phyloP scores from a whole-genome alignment of 2,113 vertebrate species.

The Oreochromis tanganicae region DNA sequence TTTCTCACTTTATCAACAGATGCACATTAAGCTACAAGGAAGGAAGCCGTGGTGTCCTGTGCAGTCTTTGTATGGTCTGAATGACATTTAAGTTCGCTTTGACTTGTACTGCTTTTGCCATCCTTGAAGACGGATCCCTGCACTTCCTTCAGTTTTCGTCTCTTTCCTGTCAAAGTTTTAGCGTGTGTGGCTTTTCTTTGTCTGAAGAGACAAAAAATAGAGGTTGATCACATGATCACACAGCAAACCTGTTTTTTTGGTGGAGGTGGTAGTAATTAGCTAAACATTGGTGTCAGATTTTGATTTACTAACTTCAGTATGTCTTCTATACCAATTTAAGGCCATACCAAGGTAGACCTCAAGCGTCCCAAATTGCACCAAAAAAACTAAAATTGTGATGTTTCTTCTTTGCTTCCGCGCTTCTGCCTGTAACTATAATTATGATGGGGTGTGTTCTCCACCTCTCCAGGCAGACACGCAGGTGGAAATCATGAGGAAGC shows the following conservation, averaged over 20 bases:
- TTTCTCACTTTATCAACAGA: neutral
- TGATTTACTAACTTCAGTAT: neutral
- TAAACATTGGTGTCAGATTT: neutral
- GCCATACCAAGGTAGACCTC: neutral
- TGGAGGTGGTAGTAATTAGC: neutral
- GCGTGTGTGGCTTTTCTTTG: neutral
- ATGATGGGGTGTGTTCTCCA: slow-evolving; percentile 7
- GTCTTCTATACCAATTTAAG: neutral
- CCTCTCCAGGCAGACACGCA: slow-evolving; percentile 82
- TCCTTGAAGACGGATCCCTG: neutral
- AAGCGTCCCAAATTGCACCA: neutral
- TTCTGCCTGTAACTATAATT: slow-evolving; percentile 7
- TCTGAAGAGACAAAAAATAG: neutral
- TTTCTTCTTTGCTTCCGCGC: neutral
- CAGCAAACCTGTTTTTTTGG: neutral
- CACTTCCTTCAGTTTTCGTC: neutral
- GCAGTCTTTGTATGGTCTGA: neutral
- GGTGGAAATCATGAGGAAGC: slow-evolving; percentile 85
- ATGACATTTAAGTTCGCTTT: neutral
- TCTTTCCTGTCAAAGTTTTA: neutral
- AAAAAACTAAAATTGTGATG: neutral
- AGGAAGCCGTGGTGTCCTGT: neutral
- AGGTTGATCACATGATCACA: neutral
- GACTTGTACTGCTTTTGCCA: neutral
- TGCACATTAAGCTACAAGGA: neutral